phyloP scores from a whole-genome alignment of 2,888 invertebrate genomes.

The Brenthis ino region DNA sequence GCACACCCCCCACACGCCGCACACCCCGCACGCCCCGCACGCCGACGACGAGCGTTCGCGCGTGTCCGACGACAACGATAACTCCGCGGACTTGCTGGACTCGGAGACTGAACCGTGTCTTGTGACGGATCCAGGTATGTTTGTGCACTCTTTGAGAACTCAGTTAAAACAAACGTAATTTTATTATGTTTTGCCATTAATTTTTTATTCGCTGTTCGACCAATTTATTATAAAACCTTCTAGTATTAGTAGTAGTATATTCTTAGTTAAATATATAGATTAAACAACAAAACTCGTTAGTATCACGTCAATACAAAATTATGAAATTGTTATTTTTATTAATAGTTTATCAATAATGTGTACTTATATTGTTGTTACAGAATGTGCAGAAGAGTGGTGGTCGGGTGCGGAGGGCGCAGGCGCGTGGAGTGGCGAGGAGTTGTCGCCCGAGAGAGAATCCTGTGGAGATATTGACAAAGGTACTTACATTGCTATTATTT shows the following conservation, averaged over 20 bases:
- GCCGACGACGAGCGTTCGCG: conserved; percentile 67
- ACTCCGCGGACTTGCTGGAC: conserved; percentile 90
- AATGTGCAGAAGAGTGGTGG: conserved; percentile 76
- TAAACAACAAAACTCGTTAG: too few relatives aligned
- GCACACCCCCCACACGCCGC: conserved; percentile 29
- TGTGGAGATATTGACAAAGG: conserved; percentile 65
- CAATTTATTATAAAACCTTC: too few relatives aligned
- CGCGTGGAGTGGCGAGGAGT: conserved; percentile 75
- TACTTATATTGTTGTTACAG: conserved; percentile 43
- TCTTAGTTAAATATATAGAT: too few relatives aligned
- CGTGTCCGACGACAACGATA: conserved; percentile 83
- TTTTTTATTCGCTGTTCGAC: too few relatives aligned
- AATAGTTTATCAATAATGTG: not conserved
- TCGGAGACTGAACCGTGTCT: conserved; percentile 92
- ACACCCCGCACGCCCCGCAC: conserved; percentile 29
- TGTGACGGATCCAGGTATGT: conserved; percentile 88
- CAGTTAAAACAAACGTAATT: not conserved
- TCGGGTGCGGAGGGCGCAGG: conserved; percentile 73
- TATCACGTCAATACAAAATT: not conserved
- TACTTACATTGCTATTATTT: conserved; percentile 29
- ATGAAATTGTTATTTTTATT: not conserved
- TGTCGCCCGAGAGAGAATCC: conserved; percentile 75
- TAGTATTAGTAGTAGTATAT: too few relatives aligned
- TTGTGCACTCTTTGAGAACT: not conserved
- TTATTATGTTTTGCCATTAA: not conserved